phyloP scores from a whole-genome alignment of 2,888 invertebrate species.

The Apodemia zela region DNA sequence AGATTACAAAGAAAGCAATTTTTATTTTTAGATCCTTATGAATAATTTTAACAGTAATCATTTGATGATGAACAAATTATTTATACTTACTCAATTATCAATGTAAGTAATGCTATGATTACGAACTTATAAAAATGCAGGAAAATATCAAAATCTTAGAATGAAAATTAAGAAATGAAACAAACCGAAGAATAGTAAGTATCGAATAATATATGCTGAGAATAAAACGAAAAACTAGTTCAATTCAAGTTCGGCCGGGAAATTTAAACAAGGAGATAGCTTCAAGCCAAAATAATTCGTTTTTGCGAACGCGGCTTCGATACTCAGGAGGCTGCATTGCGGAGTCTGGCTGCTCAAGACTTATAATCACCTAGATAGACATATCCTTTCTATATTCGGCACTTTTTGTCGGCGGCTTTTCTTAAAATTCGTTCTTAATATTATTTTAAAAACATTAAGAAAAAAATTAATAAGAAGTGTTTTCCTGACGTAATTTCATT shows the following conservation, averaged over 20 bases:
- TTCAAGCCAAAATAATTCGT: slow-evolving; percentile 27
- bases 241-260: slow-evolving; percentile 21
- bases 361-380: not conserved
- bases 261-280: slow-evolving; percentile 23
- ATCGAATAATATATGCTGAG: slow-evolving; percentile 14
- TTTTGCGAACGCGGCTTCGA: slow-evolving; percentile 25
- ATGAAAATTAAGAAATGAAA: not conserved
- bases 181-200: slow-evolving; percentile 3
- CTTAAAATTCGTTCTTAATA: too few relatives aligned
- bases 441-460: too few relatives aligned
- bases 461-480: too few relatives aligned
- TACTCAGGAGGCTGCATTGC: slow-evolving; percentile 37
- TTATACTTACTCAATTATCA: too few relatives aligned
- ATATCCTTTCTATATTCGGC: not conserved
- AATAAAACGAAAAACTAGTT: slow-evolving; percentile 19
- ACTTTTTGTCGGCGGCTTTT: too few relatives aligned
- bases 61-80: too few relatives aligned
- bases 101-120: too few relatives aligned
- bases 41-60: too few relatives aligned
- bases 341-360: slow-evolving; percentile 18
- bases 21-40: too few relatives aligned
- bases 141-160: not conserved
- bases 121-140: not conserved
- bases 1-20: too few relatives aligned
- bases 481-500: too few relatives aligned